Evolutionary conservation across 1,140 invertebrate species (phyloP).

Genomic region (Sycophila sp.): DNA sequence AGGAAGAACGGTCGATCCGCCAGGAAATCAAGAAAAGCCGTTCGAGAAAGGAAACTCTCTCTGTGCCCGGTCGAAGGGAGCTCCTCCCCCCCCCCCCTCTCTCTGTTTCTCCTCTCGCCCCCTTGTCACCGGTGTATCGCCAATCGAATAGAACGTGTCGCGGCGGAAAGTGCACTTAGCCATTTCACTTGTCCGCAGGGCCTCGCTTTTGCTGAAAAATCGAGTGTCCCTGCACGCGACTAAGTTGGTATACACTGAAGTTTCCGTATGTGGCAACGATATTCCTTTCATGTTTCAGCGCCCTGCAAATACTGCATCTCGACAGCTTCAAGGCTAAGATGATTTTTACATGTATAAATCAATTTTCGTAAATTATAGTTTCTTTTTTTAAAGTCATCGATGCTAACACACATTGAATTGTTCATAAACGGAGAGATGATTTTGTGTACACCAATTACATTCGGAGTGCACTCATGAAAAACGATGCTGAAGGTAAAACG

Average conservation of each 20-base stretch:
- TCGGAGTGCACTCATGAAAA: no score
- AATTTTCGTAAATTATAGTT: no score
- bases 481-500: no score
- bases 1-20: background rate
- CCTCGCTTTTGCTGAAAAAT: slow-evolving; percentile 38
- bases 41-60: background rate
- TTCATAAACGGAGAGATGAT: background rate
- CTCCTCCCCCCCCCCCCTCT: background rate
- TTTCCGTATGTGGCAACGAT: background rate
- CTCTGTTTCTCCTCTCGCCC: no score
- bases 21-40: background rate
- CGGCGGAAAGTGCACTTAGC: slow-evolving; percentile 49
- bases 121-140: slow-evolving; percentile 35
- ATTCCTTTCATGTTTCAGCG: background rate
- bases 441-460: background rate
- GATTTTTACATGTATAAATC: background rate
- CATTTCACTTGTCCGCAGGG: slow-evolving; percentile 48
- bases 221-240: background rate
- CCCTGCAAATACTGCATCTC: background rate
- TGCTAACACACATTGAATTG: no score
- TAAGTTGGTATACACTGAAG: background rate
- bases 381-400: no score
- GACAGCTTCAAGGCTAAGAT: background rate
- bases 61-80: background rate
- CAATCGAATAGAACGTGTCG: slow-evolving; percentile 55